A percentile compares a stretch with the other conserved stretches of the same genome.
These are phyloP conservation scores for Arctocebus calabarensis DNA, from an alignment of 2,797 vertebrate genomes.

Conservation along the genomic window DNA sequence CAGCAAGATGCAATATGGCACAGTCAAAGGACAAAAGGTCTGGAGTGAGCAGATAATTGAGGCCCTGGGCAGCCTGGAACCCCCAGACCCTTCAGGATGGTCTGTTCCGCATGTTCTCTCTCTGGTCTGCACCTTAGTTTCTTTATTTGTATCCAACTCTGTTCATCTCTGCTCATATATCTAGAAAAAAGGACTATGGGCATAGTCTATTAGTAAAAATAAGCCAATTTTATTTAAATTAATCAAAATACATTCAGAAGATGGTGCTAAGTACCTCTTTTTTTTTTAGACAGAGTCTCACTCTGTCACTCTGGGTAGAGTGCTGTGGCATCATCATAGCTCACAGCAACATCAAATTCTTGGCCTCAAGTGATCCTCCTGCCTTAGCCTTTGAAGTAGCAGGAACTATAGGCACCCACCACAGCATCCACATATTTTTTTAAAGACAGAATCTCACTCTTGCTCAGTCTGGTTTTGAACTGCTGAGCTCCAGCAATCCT, in stretches of 20 bases:
- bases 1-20: background rate
- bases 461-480: no score
- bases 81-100: slow-evolving; percentile 19
- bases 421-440: no score
- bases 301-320: no score
- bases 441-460: no score
- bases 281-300: no score
- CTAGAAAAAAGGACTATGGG: slow-evolving; percentile 9
- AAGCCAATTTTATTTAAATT: background rate
- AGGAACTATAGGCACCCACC: no score
- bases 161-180: background rate
- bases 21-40: background rate
- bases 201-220: background rate
- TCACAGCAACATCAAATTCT: no score
- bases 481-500: no score
- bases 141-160: slow-evolving; percentile 29
- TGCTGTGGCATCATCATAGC: no score
- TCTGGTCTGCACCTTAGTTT: background rate
- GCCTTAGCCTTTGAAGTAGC: no score
- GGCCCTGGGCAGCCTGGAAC: background rate
- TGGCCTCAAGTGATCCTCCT: no score
- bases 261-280: background rate
- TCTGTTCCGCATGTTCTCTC: background rate
- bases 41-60: background rate
- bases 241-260: slow-evolving; percentile 26